Evolutionary conservation across 2,888 invertebrate species (phyloP).

Genomic region (Iselma pallidipennis): DNA sequence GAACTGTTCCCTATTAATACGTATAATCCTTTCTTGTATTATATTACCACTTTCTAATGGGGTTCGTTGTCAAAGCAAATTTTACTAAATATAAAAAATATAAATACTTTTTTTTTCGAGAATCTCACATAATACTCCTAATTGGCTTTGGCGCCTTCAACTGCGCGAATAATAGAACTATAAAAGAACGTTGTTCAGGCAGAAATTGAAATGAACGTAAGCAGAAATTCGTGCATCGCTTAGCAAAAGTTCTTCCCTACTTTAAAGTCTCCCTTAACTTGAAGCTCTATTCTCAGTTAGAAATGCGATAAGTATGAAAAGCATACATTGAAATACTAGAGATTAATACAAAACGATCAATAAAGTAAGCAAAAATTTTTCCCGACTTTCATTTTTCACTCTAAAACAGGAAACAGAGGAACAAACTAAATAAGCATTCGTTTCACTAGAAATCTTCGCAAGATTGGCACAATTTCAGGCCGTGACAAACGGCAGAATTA

Average conservation of each 20-base stretch:
- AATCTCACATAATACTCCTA: neutral
- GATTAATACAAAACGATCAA: too few species aligned
- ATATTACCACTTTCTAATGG: neutral
- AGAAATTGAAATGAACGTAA: constrained; percentile 1
- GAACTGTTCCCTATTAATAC: neutral
- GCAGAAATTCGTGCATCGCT: constrained; percentile 1
- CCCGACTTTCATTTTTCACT: too few species aligned
- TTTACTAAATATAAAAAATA: neutral
- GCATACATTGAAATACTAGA: neutral
- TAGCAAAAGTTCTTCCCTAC: neutral
- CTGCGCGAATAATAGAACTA: neutral
- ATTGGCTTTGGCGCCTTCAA: neutral
- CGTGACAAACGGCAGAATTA: too few species aligned
- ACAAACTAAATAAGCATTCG: too few species aligned
- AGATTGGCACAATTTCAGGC: too few species aligned
- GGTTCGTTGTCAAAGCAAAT: neutral
- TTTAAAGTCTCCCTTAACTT: neutral
- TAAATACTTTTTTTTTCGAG: neutral
- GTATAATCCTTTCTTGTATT: neutral
- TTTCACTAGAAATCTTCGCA: too few species aligned
- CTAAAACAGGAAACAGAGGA: too few species aligned
- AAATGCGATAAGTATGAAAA: neutral
- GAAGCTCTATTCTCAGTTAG: neutral
- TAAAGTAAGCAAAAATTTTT: too few species aligned
- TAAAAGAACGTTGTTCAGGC: neutral